phyloP scores from a whole-genome alignment of 2,113 vertebrate species.

The Alosa alosa region DNA sequence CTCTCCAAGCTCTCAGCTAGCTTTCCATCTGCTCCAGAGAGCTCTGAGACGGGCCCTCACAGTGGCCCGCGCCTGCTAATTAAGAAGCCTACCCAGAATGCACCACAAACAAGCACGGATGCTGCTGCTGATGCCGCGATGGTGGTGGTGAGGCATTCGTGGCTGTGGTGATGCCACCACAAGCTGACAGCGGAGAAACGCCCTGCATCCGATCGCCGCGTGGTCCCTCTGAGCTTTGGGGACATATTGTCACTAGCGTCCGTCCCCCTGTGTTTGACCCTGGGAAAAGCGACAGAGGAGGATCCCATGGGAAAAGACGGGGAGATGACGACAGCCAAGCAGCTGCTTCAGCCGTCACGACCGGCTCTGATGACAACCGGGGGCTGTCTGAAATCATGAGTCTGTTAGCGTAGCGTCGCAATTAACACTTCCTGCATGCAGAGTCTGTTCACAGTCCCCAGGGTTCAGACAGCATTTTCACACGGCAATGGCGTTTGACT shows the following conservation, averaged over 20 bases:
- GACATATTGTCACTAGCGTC: not conserved
- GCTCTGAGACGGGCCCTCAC: not conserved
- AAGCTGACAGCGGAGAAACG: not conserved
- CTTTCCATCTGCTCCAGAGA: slow-evolving; percentile 1
- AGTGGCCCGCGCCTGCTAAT: slow-evolving; percentile 18
- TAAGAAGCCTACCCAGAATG: slow-evolving; percentile 37
- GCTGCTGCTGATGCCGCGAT: not conserved
- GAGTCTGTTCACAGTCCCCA: not conserved
- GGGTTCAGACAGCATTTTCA: not conserved
- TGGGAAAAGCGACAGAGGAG: not conserved
- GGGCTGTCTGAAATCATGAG: not conserved
- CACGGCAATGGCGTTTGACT: not conserved
- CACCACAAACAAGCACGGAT: not conserved
- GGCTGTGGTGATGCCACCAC: not conserved
- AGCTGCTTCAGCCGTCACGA: not conserved
- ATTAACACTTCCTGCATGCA: not conserved
- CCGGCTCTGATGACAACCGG: not conserved
- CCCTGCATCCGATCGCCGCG: not conserved
- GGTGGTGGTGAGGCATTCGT: not conserved
- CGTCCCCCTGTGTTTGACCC: slow-evolving; percentile 6
- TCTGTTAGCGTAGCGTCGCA: not conserved
- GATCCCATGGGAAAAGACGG: slow-evolving; percentile 12
- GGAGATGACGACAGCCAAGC: not conserved
- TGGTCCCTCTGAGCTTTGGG: not conserved
- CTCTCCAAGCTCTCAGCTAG: not conserved